These are phyloP conservation scores for Volucella zonaria DNA, from an alignment of 2,888 invertebrate species.

Conservation along the genomic window DNA sequence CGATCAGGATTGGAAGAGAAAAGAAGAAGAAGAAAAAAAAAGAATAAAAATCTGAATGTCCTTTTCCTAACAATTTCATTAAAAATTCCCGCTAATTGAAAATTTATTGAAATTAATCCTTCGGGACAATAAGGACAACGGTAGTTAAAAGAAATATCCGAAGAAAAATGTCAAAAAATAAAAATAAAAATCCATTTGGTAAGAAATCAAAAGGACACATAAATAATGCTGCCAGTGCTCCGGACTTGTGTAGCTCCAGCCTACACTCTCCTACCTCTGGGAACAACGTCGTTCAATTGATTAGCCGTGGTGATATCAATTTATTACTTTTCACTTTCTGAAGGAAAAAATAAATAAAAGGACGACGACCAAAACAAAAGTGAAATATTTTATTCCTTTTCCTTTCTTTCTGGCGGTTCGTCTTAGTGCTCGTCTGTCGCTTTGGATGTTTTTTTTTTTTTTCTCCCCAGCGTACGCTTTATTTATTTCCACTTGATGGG, in stretches of 20 bases:
- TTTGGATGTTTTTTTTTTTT: background rate
- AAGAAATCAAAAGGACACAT: conserved; percentile 68
- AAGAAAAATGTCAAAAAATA: conserved; percentile 23
- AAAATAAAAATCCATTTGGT: background rate
- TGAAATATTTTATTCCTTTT: conserved; percentile 38
- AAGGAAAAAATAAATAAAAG: conserved; percentile 31
- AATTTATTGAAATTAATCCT: conserved; percentile 74
- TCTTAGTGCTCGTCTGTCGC: background rate
- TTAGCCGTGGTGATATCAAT: conserved; percentile 74
- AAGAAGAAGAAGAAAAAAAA: conserved; percentile 3
- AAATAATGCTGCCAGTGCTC: conserved; percentile 45
- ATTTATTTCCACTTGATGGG: conserved; percentile 70
- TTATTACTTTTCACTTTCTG: conserved; percentile 69
- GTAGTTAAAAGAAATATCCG: conserved; percentile 22
- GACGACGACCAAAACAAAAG: conserved; percentile 30
- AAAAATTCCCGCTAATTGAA: conserved; percentile 73
- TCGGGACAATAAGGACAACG: conserved; percentile 68
- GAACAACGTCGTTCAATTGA: conserved; percentile 67
- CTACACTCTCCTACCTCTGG: background rate
- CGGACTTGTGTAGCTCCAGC: conserved; percentile 39
- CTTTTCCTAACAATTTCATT: conserved; percentile 68
- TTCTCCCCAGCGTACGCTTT: conserved; percentile 28
- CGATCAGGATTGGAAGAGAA: background rate
- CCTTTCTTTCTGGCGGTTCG: conserved; percentile 15
- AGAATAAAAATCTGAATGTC: conserved; percentile 53